A percentile compares a stretch with the other conserved stretches of the same genome.
Evolutionary conservation across 2,797 vertebrate genomes (phyloP).

Genomic region (Pseudochirops corinnae): DNA sequence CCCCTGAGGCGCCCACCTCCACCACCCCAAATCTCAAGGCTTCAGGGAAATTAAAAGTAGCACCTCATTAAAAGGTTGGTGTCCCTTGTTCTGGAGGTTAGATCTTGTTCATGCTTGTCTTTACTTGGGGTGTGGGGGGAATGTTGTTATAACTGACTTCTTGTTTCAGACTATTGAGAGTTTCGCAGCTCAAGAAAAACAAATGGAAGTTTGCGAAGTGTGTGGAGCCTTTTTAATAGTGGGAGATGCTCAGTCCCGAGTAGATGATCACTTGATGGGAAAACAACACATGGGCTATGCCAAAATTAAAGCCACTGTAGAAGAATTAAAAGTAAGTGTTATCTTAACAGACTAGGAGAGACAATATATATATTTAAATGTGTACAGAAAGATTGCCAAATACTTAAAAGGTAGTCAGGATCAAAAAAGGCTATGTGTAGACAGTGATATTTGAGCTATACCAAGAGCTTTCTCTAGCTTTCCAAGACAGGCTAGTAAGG

Average conservation of each 20-base stretch:
- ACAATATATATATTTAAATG: background rate
- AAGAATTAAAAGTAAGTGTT: slow-evolving; percentile 95
- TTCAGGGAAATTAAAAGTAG: slow-evolving; percentile 21
- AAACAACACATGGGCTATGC: slow-evolving; percentile 99
- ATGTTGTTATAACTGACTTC: slow-evolving; percentile 56
- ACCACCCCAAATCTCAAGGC: background rate
- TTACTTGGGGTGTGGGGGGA: background rate
- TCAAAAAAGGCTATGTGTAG: background rate
- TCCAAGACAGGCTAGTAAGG: background rate
- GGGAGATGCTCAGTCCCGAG: slow-evolving; percentile 97
- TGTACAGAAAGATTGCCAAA: background rate
- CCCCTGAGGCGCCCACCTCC: background rate
- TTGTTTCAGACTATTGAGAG: slow-evolving; percentile 95
- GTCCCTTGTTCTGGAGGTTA: slow-evolving; percentile 34
- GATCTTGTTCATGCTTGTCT: background rate
- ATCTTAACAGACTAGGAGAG: background rate
- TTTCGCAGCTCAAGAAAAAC: slow-evolving; percentile 99
- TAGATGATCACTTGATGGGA: slow-evolving; percentile 99
- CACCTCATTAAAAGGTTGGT: slow-evolving; percentile 2
- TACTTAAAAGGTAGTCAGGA: background rate
- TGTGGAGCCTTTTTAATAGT: slow-evolving; percentile 99
- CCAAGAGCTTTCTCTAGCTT: background rate
- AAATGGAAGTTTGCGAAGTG: slow-evolving; percentile 99
- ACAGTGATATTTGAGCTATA: background rate
- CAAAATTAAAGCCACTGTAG: slow-evolving; percentile 99